phyloP scores from a whole-genome alignment of 2,888 invertebrate species.

The Pandemis corylana region DNA sequence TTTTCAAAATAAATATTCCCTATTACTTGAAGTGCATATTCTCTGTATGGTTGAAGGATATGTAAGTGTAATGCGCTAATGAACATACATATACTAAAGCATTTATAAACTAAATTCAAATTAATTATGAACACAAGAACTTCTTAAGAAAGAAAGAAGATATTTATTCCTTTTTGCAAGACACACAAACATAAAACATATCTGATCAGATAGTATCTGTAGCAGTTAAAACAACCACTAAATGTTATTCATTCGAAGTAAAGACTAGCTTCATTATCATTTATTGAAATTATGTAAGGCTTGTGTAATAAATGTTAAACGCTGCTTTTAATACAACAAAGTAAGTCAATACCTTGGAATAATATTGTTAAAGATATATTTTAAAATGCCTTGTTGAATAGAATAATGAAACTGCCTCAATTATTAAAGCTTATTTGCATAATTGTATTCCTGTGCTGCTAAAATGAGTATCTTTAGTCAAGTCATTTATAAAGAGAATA shows the following conservation, averaged over 20 bases:
- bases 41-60: no score
- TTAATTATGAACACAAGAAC: no score
- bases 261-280: slow-evolving; percentile 1
- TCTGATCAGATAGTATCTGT: not conserved
- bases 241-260: not conserved
- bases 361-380: not conserved
- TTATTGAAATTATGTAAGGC: slow-evolving; percentile 32
- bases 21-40: no score
- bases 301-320: slow-evolving; percentile 58
- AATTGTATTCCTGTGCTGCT: not conserved
- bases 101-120: no score
- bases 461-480: not conserved
- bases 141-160: no score
- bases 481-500: not conserved
- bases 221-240: not conserved
- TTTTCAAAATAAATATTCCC: no score
- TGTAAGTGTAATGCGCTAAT: no score
- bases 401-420: not conserved
- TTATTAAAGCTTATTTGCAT: not conserved
- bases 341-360: not conserved
- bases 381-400: not conserved
- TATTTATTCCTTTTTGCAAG: no score
- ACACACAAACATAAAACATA: no score
- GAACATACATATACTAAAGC: no score
- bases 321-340: slow-evolving; percentile 50